Percentiles rank a stretch among this genome's conserved stretches.
Conservation (phyloP, 2,888 invertebrate species). For the Clusia tigrina region DNA sequence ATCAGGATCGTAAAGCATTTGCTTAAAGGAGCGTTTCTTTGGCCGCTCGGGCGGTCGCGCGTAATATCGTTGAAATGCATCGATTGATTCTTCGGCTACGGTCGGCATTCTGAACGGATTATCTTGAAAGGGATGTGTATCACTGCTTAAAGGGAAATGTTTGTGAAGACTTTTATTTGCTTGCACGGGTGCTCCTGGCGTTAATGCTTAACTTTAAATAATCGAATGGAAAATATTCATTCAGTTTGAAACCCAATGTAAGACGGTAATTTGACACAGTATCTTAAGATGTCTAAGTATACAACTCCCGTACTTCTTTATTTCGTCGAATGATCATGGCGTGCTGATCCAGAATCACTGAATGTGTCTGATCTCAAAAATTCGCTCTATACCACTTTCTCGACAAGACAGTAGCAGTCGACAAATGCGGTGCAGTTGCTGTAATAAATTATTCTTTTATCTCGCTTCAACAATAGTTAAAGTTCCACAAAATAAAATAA, state of each 20-base stretch:
- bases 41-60: slow-evolving; percentile 71
- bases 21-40: slow-evolving; percentile 69
- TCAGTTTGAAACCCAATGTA: too few species aligned
- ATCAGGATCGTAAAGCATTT: slow-evolving; percentile 80
- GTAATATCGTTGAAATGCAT: slow-evolving; percentile 74
- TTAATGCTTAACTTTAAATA: too few species aligned
- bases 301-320: slow-evolving; percentile 45
- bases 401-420: not conserved
- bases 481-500: slow-evolving; percentile 39
- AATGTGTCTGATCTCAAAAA: slow-evolving; percentile 18
- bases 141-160: too few species aligned
- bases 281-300: too few species aligned
- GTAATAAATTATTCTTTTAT: slow-evolving; percentile 38
- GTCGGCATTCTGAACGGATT: slow-evolving; percentile 57
- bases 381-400: not conserved
- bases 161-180: too few species aligned
- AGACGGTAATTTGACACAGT: too few species aligned
- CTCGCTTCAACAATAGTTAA: slow-evolving; percentile 40
- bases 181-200: too few species aligned
- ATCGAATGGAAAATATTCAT: too few species aligned
- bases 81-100: slow-evolving; percentile 65
- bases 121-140: too few species aligned
- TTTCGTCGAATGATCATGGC: slow-evolving; percentile 42
- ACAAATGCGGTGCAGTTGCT: slow-evolving; percentile 29
- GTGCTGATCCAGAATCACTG: slow-evolving; percentile 34